Evolutionary conservation across 2,113 vertebrate genomes (phyloP), one percentile per base, ranked within the genome.

Genomic region (Calidris pygmaea): DNA sequence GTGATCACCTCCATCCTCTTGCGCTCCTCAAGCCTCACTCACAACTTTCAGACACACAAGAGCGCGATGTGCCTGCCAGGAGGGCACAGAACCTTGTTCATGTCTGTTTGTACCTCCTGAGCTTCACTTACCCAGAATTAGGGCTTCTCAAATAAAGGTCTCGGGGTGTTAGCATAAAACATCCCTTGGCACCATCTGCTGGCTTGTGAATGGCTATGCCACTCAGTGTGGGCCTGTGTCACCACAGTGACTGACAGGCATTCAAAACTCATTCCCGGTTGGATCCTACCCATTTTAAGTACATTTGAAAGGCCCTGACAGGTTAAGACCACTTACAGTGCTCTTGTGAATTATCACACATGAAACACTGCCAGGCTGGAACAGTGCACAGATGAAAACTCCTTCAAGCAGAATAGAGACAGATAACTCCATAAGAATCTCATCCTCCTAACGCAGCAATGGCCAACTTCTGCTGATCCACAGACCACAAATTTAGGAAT

Each of bases 121-220:
- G 32, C n/a, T 41, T 83, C 52, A 63, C 23, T 24, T 48, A 83
- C 3, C 5, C 10, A 81, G 37, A 70, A 71, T 26, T 1, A 43
- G 26, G 15, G 26, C 37, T 77, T 70, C 68, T 53, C 47, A 66
- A 52, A 8, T 2, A 34, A 55, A 63, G 20, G 74, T 12, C 35
- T 35, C 34, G 45, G 7, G 7, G 26, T 14, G 34, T 23, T 47
- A 26, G 30, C 12, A 35, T 41, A 41, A 50, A 85, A 73, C 29
- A 87, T 85, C 84, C 74, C 85, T 34, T 93, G 90, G 95, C 94
- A 94, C 93, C 95, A 96, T 37, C 94, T 97, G 70, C 95, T 91
- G 95, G 92, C 73, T 92, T 35, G 10, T 32, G 32, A 83, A 73
- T 3, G 4, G 35, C 16, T 71, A 41, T 24, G 70, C 70, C 80